phyloP scores from a whole-genome alignment of 2,888 invertebrate genomes.

The Syrista parreyssii region DNA sequence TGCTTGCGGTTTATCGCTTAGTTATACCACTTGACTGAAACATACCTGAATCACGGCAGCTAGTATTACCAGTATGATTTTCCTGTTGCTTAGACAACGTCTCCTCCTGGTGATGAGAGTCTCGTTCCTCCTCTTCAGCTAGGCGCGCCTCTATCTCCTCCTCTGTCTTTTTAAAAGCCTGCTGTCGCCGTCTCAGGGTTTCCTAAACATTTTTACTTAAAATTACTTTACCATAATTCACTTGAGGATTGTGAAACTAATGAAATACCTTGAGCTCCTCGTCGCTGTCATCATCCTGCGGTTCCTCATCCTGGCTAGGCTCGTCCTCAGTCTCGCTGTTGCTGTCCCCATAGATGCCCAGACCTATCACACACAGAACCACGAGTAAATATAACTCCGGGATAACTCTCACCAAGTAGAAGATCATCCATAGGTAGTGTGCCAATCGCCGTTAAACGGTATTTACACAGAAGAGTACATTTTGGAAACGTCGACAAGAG shows the following conservation, averaged over 20 bases:
- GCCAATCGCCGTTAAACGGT: neutral
- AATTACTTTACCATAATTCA: neutral
- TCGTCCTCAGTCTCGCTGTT: slow-evolving; percentile 69
- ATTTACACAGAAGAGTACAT: neutral
- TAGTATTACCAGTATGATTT: slow-evolving; percentile 63
- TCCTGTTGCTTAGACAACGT: slow-evolving; percentile 32
- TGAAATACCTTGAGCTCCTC: slow-evolving; percentile 77
- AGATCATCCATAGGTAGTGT: slow-evolving; percentile 2
- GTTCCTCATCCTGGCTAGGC: slow-evolving; percentile 65
- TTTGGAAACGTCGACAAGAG: neutral
- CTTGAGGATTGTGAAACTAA: neutral
- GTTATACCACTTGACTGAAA: slow-evolving; percentile 25
- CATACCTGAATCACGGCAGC: slow-evolving; percentile 60
- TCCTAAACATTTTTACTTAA: slow-evolving; percentile 65
- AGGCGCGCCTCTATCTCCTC: slow-evolving; percentile 80
- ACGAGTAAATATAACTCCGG: slow-evolving; percentile 7
- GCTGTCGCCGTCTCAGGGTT: slow-evolving; percentile 73
- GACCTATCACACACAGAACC: slow-evolving; percentile 72
- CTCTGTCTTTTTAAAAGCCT: slow-evolving; percentile 79
- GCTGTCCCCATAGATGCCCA: slow-evolving; percentile 86
- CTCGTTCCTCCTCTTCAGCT: slow-evolving; percentile 71
- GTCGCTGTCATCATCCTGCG: slow-evolving; percentile 72
- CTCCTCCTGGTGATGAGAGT: slow-evolving; percentile 47
- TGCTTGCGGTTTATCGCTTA: slow-evolving; percentile 10
- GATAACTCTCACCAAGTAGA: neutral